Conservation (phyloP, 2,888 invertebrate genomes). For the Dinocampus coccinellae region DNA sequence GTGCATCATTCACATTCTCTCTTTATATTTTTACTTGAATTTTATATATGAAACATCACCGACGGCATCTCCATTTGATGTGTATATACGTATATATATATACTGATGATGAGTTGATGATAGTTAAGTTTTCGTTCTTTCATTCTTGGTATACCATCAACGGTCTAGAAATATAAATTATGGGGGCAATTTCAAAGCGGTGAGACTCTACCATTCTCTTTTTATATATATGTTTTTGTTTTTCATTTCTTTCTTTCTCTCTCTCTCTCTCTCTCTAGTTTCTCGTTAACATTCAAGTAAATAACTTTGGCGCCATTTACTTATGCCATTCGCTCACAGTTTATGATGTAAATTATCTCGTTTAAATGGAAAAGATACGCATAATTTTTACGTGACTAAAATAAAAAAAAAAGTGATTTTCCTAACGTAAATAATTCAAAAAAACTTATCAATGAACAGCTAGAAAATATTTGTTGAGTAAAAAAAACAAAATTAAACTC, state of each 20-base stretch:
- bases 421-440: conserved; percentile 40
- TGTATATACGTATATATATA: conserved; percentile 72
- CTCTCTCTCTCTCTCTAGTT: too few species aligned
- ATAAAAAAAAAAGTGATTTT: neutral
- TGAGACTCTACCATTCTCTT: conserved; percentile 9
- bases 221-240: conserved; percentile 45
- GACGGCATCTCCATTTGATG: conserved; percentile 71
- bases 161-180: conserved; percentile 25
- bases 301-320: conserved; percentile 65
- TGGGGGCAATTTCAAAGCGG: conserved; percentile 28
- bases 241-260: conserved; percentile 48
- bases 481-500: too few species aligned
- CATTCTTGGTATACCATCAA: neutral
- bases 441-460: conserved; percentile 25
- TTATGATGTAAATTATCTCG: conserved; percentile 69
- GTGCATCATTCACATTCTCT: neutral
- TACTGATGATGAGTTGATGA: conserved; percentile 72
- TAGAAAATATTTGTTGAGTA: too few species aligned
- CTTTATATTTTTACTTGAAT: neutral
- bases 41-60: conserved; percentile 56
- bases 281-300: conserved; percentile 58
- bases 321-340: conserved; percentile 60
- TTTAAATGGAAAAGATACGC: conserved; percentile 59
- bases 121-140: conserved; percentile 71
- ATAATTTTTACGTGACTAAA: neutral